Percentiles rank a stretch among this genome's conserved stretches.
These are phyloP conservation scores for Zaprionus davidi DNA, from an alignment of 1,140 invertebrate species.

Conservation along the genomic window DNA sequence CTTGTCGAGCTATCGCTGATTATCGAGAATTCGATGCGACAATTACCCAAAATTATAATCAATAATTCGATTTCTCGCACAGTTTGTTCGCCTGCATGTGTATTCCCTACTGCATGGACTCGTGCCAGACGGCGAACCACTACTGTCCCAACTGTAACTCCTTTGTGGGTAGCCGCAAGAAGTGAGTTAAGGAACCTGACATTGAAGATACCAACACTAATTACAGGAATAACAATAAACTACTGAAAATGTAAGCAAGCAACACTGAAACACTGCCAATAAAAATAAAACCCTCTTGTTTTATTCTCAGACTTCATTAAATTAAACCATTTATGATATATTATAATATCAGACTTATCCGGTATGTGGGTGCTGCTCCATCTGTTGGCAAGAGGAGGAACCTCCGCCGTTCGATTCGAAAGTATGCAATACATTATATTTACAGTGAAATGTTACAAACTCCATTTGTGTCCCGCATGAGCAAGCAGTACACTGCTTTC, in stretches of 20 bases:
- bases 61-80: not conserved
- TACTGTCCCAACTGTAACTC: conserved; percentile 87
- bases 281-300: too few species aligned
- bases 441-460: too few species aligned
- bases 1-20: not conserved
- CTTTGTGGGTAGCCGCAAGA: conserved; percentile 85
- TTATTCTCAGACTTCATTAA: too few species aligned
- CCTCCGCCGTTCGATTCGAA: too few species aligned
- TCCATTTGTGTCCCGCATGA: too few species aligned
- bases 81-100: conserved; percentile 87
- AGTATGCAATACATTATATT: too few species aligned
- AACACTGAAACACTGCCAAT: too few species aligned
- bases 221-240: not conserved
- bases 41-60: not conserved
- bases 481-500: too few species aligned
- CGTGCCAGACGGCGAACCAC: conserved; percentile 87
- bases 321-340: not conserved
- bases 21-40: conserved; percentile 2
- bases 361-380: too few species aligned
- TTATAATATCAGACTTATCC: not conserved
- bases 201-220: not conserved
- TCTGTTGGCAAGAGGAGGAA: too few species aligned
- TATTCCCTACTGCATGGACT: conserved; percentile 88
- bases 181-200: not conserved
- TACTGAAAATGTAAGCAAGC: too few species aligned